Evolutionary conservation across 2,113 vertebrate genomes (phyloP), one percentile per base, ranked within the genome.

Genomic region (Aptenodytes patagonicus): DNA sequence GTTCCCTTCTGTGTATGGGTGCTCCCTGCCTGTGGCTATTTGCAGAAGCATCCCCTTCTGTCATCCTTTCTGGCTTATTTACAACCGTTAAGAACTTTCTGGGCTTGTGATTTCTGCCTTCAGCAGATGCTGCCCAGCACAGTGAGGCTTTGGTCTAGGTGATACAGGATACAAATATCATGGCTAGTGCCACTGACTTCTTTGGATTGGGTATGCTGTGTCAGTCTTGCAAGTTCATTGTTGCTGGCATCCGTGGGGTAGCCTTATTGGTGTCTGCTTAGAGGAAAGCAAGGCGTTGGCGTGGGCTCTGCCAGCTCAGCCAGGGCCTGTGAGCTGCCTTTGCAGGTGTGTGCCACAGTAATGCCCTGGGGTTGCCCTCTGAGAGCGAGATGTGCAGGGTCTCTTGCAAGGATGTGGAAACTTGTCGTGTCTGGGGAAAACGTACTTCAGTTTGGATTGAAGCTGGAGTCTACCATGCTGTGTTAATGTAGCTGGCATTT

Each of bases 311-410:
- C 36, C 32, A 20, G 42, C 42, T 64, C n/a, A 47, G 28, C 25
- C 20, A 42, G 42, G 38, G 34, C 26, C 57, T 38, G 17, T 40
- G 46, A 62, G 42, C 61, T 88, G 55, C 46, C 25, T 76, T 38
- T 60, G 47, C 42, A 55, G 42, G 3, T 36, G 25, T 54, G 34
- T 47, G 78, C 20, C 17, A 4, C 1, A 34, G 36, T 8, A 49
- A 58, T 2, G 3, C 24, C 11, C 57, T n/a, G 34, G 10, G 19
- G 8, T 34, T 22, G 10, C 25, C 2, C 21, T 65, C 40, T 24
- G 28, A 54, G 42, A 5, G 3, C 0, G 4, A 80, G 29, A 24
- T 7, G 31, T 55, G 29, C 9, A 17, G 6, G 1, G 7, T n/a
- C 36, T 75, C 38, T 87, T 52, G 11, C 13, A 78, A 75, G 46